Evolutionary conservation across 2,888 invertebrate genomes (phyloP), one percentile per base, ranked within the genome.

Genomic region (Lasioglossum leucozonium): DNA sequence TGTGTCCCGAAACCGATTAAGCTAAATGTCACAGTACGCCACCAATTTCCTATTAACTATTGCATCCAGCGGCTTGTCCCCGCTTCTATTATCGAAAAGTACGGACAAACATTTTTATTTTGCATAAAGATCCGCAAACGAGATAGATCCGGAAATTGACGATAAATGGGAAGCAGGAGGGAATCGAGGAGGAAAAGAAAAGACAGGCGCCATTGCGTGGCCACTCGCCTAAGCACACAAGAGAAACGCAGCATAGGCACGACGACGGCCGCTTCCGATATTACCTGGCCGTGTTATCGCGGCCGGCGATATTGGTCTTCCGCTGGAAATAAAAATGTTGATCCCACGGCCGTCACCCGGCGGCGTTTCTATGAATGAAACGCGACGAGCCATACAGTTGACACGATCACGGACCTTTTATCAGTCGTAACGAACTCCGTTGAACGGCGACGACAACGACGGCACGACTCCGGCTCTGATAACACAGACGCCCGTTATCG

Each of bases 321-420:
- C 89, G 88, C 67, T 80, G 87, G 62, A 85, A 85, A 85, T 82
- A 81, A 87, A 86, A 87, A 81, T 75, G 77, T 82, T 76, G 82
- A 87, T 87, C 84, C 80, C 87, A 78, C 86, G 85, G 81, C 77
- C 82, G 79, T 74, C 73, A 58, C 40, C 34, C 30, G 4, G 11
- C 72, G 75, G 72, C 83, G 87, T 84, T 89, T 88, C 91, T 88
- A 90, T 91, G 91, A 91, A 91, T 91, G 91, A 91, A 91, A 85
- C 84, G 79, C 82, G 81, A 77, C 90, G 81, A 77, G 78, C 37
- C 72, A 18, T 84, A 79, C 80, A 82, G 81, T 80, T 89, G 85
- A 89, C 89, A 84, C 65, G 81, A 81, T 71, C 85, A 77, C 75
- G 58, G 58, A 16, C 62, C 82, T 71, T 85, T 89, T 89, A 89